Conservation (phyloP, 2,888 invertebrate genomes). For the Dilophus febrilis region DNA sequence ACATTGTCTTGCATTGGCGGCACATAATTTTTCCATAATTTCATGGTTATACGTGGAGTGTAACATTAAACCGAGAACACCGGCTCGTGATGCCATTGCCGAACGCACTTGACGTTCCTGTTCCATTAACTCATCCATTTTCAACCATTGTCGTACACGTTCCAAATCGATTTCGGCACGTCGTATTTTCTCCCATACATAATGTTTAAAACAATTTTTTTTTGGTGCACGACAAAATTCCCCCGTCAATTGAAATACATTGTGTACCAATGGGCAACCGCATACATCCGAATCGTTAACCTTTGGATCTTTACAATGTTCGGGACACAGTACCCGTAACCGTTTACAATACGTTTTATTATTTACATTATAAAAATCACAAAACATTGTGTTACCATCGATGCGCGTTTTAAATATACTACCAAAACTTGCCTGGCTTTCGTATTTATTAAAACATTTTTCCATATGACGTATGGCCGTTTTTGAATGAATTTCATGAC, state of each 20-base stretch:
- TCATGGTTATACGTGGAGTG: conserved; percentile 94
- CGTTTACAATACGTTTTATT: conserved; percentile 92
- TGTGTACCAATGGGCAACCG: conserved; percentile 75
- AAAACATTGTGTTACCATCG: conserved; percentile 93
- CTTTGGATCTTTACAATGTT: conserved; percentile 89
- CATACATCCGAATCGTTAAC: conserved; percentile 78
- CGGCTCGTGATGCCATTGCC: conserved; percentile 61
- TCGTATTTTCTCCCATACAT: conserved; percentile 89
- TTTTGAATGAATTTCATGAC: conserved; percentile 82
- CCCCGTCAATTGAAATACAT: conserved; percentile 69
- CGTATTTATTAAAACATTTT: conserved; percentile 94
- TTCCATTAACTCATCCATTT: conserved; percentile 83
- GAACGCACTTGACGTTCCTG: conserved; percentile 75
- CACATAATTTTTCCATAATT: conserved; percentile 53
- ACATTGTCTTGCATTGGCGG: too few species aligned
- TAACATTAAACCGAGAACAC: conserved; percentile 85
- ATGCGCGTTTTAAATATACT: conserved; percentile 87
- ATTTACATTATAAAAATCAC: conserved; percentile 81
- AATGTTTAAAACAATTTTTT: conserved; percentile 79
- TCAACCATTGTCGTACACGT: conserved; percentile 77
- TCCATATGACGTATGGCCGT: conserved; percentile 94
- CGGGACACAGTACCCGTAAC: conserved; percentile 87
- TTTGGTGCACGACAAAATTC: conserved; percentile 79
- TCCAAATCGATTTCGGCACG: conserved; percentile 93
- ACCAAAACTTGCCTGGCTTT: conserved; percentile 91